phyloP scores from a whole-genome alignment of 2,113 vertebrate genomes.

The Triplophysa siluroides region DNA sequence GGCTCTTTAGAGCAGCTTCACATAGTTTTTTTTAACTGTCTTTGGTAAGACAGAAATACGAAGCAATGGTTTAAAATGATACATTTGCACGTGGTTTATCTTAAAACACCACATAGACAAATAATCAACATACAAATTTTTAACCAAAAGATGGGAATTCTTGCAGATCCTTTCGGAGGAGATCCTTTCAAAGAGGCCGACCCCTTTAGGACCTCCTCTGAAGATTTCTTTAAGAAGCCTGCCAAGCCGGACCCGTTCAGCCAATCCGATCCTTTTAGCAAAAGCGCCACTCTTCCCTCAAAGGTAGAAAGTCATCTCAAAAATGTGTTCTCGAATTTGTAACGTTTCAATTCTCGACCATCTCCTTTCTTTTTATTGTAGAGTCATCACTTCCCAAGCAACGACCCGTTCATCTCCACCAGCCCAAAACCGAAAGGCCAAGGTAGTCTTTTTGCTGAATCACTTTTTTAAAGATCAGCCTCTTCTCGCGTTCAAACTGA shows the following conservation, averaged over 20 bases:
- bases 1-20: not conserved
- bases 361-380: constrained; percentile 56
- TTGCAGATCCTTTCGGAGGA: constrained; percentile 91
- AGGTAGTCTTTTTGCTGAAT: constrained; percentile 73
- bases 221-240: constrained; percentile 93
- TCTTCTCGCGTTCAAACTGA: not conserved
- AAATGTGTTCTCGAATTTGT: not conserved
- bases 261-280: constrained; percentile 86
- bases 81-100: no score
- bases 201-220: constrained; percentile 83
- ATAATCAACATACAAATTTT: no score
- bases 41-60: no score
- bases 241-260: constrained; percentile 88
- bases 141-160: not conserved
- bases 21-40: no score
- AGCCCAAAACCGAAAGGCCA: constrained; percentile 84
- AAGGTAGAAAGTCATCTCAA: constrained; percentile 75
- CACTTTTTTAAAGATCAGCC: not conserved
- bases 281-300: constrained; percentile 81
- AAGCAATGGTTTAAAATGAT: no score
- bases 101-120: no score
- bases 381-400: constrained; percentile 83
- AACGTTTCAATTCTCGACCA: not conserved
- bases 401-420: constrained; percentile 86
- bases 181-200: constrained; percentile 96